Evolutionary conservation across 1,140 invertebrate species (phyloP).

Genomic region (Apolygus lucorum): DNA sequence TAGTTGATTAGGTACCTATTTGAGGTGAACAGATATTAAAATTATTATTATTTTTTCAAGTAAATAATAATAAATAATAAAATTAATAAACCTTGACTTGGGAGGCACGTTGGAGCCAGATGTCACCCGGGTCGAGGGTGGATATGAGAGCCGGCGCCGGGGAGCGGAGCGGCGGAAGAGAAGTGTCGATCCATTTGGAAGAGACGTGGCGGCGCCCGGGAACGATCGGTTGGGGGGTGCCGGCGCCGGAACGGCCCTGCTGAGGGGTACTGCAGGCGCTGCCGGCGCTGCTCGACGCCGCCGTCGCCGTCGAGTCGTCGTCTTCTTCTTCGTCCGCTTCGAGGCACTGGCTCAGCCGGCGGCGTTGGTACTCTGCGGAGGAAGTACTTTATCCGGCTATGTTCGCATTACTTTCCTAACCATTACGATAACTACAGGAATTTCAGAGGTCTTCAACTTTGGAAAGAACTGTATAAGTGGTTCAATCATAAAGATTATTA

Average conservation of each 20-base stretch:
- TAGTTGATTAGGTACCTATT: too few relatives aligned
- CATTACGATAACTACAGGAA: background rate
- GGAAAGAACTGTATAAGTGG: too few relatives aligned
- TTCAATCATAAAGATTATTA: too few relatives aligned
- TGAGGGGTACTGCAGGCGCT: background rate
- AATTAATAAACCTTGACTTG: conserved; percentile 12
- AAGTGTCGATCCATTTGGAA: conserved; percentile 24
- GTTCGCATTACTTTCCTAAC: too few relatives aligned
- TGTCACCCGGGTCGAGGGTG: conserved; percentile 5
- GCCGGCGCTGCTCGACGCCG: background rate
- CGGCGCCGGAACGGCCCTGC: background rate
- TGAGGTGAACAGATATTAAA: too few relatives aligned
- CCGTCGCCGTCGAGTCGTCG: background rate
- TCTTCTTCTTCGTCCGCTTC: conserved; percentile 11
- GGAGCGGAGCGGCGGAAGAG: conserved; percentile 12
- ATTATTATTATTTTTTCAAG: background rate
- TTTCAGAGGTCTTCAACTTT: too few relatives aligned
- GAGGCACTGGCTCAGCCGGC: conserved; percentile 14
- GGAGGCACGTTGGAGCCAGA: conserved; percentile 11
- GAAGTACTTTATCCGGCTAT: too few relatives aligned
- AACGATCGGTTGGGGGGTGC: background rate
- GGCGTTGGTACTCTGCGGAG: background rate
- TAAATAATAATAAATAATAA: conserved; percentile 2
- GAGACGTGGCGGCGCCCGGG: conserved; percentile 14
- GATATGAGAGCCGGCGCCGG: conserved; percentile 7